Conservation (phyloP, 2,888 invertebrate genomes). For the Enchytraeus crypticus region DNA sequence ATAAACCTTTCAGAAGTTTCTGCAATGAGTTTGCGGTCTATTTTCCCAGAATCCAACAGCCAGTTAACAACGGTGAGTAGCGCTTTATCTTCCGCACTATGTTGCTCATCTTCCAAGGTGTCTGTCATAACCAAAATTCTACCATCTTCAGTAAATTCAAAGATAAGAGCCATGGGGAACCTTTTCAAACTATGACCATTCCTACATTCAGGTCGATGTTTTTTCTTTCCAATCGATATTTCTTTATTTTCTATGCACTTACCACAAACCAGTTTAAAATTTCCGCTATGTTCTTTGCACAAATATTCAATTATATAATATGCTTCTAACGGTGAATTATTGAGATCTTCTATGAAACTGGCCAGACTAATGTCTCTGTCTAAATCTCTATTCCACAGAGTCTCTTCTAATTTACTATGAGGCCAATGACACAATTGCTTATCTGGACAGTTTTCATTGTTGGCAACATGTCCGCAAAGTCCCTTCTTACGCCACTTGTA, state of each 20-base stretch:
- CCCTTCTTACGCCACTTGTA: background rate
- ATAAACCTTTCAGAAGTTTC: background rate
- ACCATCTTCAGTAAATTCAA: background rate
- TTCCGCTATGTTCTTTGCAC: background rate
- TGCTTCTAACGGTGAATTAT: background rate
- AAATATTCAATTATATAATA: background rate
- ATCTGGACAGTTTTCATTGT: background rate
- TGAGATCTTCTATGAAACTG: background rate
- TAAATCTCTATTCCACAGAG: background rate
- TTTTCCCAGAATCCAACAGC: background rate
- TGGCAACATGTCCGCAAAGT: background rate
- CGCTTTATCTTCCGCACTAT: background rate
- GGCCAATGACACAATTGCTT: conserved; percentile 1
- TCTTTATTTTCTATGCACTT: background rate
- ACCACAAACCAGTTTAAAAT: background rate
- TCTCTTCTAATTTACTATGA: conserved; percentile 1
- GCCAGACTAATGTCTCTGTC: background rate
- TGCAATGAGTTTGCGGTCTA: background rate
- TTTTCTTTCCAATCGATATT: background rate
- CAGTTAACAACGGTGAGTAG: background rate
- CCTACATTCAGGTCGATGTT: background rate
- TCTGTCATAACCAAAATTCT: background rate
- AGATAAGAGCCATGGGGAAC: too few species aligned
- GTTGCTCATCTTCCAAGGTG: background rate
- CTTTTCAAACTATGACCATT: background rate